Evolutionary conservation across 2,797 vertebrate species (phyloP).

Genomic region (Tapirus indicus): DNA sequence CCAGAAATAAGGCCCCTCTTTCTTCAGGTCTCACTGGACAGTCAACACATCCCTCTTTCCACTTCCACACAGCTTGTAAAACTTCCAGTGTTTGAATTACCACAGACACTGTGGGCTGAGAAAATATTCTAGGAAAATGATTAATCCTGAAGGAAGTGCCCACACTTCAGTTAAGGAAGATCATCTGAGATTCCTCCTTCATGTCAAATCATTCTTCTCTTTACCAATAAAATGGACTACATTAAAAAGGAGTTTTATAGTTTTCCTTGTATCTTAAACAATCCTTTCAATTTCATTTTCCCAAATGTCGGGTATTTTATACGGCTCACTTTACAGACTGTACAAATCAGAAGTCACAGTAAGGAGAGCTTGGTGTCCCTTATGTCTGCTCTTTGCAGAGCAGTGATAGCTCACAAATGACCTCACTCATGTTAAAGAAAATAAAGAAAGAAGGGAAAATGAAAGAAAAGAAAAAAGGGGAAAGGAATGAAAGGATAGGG

Average conservation of each 20-base stretch:
- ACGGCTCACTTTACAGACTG: neutral
- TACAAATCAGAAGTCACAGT: neutral
- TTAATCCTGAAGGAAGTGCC: neutral
- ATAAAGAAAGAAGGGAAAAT: neutral
- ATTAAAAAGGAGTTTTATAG: neutral
- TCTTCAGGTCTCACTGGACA: neutral
- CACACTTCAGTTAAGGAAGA: neutral
- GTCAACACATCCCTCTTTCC: neutral
- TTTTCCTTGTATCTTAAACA: neutral
- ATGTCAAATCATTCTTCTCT: conserved; percentile 12
- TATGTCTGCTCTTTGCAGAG: neutral
- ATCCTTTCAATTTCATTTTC: neutral
- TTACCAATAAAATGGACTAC: conserved; percentile 32
- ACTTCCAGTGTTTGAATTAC: neutral
- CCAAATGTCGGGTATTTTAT: neutral
- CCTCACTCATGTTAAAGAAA: neutral
- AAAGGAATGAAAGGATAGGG: neutral
- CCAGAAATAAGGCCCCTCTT: neutral
- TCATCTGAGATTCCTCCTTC: neutral
- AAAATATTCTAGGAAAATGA: neutral
- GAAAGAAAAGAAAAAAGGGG: neutral
- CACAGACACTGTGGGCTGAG: neutral
- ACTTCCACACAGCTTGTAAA: neutral
- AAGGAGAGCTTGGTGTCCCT: neutral
- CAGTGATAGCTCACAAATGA: neutral